These are phyloP conservation scores for Euzophera pinguis DNA, from an alignment of 2,888 invertebrate genomes.

Conservation along the genomic window DNA sequence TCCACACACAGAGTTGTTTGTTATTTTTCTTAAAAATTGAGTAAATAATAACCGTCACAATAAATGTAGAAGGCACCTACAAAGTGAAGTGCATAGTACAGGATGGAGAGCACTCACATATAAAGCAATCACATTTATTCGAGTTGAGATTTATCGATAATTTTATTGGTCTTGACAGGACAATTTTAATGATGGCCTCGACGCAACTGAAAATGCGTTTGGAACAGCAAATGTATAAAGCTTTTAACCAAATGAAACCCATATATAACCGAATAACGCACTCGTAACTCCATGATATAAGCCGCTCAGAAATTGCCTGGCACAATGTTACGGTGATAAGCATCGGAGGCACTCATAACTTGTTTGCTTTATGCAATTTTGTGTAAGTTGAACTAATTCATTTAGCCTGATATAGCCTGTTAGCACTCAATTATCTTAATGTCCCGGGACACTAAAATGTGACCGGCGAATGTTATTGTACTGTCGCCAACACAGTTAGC, in stretches of 20 bases:
- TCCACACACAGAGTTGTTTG: no score
- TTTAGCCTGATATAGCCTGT: constrained; percentile 33
- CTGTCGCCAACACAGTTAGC: constrained; percentile 21
- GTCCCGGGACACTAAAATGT: constrained; percentile 24
- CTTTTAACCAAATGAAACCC: constrained; percentile 76
- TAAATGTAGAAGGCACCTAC: not conserved
- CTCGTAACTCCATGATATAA: constrained; percentile 66
- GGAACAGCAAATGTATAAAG: constrained; percentile 64
- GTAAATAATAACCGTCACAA: no score
- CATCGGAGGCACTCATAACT: constrained; percentile 41
- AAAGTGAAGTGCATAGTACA: constrained; percentile 6
- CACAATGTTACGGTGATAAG: constrained; percentile 57
- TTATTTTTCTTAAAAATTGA: no score
- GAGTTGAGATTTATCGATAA: constrained; percentile 46
- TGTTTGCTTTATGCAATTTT: constrained; percentile 54
- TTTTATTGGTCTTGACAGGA: constrained; percentile 48
- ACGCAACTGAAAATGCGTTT: constrained; percentile 54
- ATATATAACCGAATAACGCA: constrained; percentile 70
- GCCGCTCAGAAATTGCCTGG: constrained; percentile 64
- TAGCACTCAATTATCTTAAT: constrained; percentile 46
- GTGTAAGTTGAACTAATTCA: constrained; percentile 45
- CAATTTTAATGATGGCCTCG: constrained; percentile 63
- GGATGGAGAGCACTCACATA: constrained; percentile 15
- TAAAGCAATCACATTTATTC: constrained; percentile 40
- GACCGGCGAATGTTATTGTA: constrained; percentile 27